Evolutionary conservation across 2,797 vertebrate species (phyloP).

Genomic region (Pampus argenteus): DNA sequence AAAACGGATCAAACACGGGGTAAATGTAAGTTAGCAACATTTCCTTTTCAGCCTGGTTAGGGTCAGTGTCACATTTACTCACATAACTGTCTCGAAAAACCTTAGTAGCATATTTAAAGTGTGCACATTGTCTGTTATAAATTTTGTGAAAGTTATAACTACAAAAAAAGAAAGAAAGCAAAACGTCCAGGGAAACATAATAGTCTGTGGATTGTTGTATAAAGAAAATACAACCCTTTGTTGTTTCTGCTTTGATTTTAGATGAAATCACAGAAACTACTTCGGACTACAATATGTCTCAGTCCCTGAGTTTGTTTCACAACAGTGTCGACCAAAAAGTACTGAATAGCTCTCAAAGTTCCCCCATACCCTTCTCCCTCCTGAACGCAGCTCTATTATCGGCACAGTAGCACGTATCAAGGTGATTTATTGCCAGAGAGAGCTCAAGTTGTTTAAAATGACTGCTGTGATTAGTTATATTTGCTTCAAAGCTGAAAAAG

Average conservation of each 20-base stretch:
- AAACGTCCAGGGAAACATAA: slow-evolving; percentile 40
- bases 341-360: slow-evolving; percentile 77
- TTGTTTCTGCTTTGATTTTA: slow-evolving; percentile 72
- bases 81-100: slow-evolving; percentile 18
- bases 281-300: slow-evolving; percentile 71
- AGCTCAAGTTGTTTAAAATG: slow-evolving; percentile 87
- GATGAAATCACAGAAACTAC: slow-evolving; percentile 72
- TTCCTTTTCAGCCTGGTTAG: slow-evolving; percentile 34
- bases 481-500: slow-evolving; percentile 78
- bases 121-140: slow-evolving; percentile 8
- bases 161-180: slow-evolving; percentile 13
- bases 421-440: slow-evolving; percentile 87
- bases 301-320: slow-evolving; percentile 69
- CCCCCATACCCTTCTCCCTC: slow-evolving; percentile 63
- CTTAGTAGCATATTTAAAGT: slow-evolving; percentile 21
- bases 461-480: slow-evolving; percentile 89
- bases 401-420: slow-evolving; percentile 82
- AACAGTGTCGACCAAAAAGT: slow-evolving; percentile 78
- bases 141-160: slow-evolving; percentile 44
- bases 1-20: slow-evolving; percentile 59
- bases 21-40: slow-evolving; percentile 46
- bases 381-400: slow-evolving; percentile 82
- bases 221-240: slow-evolving; percentile 60
- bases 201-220: slow-evolving; percentile 54
- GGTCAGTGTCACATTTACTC: slow-evolving; percentile 47